Evolutionary conservation across 2,113 vertebrate species (phyloP), one percentile per base, ranked within the genome.

Genomic region (rabbit (Oryctolagus cuniculus)): DNA sequence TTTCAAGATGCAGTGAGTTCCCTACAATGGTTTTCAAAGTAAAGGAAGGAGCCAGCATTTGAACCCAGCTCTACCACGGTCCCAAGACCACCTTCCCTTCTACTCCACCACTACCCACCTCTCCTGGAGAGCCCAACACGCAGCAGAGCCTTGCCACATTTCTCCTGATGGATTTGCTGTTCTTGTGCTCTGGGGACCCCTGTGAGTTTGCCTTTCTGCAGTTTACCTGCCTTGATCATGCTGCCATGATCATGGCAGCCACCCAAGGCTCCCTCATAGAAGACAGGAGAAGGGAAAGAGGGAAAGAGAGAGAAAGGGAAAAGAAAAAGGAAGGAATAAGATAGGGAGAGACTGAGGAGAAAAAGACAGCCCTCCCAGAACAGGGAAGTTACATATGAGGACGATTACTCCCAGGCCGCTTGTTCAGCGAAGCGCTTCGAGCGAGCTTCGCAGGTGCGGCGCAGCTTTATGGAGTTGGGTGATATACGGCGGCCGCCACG

Each of bases 151-250:
- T 16, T 0, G 0, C 38, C 3, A 10, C 15, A 10, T 15, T 38
- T 70, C 66, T 58, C 64, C 77, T 58, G 24, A 75, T 61, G 66
- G 15, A 4, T 27, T 75, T 81, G 19, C 24, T 31, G 25, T 25
- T 12, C 3, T 2, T 67, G 13, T 29, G 8, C 24, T 55, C 58
- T 49, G 22, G 25, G 38, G 77, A 13, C 29, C 15, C 31, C 7
- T 0, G 1, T 0, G 11, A 38, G 15, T 27, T 9, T 2, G 0
- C 55, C 29, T 10, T 2, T 10, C 17, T 9, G 66, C 55, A 29
- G 51, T 86, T 90, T 89, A 67, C 13, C 34, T 49, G 2, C 36
- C 55, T 69, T 13, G n/a, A 24, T 63, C 73, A 49, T 2, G 1
- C 1, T 22, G 25, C 4, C 1, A 44, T 44, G 44, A 44, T 44